Evolutionary conservation across 2,113 vertebrate species (phyloP).

Genomic region (Dicrurus megarhynchus): DNA sequence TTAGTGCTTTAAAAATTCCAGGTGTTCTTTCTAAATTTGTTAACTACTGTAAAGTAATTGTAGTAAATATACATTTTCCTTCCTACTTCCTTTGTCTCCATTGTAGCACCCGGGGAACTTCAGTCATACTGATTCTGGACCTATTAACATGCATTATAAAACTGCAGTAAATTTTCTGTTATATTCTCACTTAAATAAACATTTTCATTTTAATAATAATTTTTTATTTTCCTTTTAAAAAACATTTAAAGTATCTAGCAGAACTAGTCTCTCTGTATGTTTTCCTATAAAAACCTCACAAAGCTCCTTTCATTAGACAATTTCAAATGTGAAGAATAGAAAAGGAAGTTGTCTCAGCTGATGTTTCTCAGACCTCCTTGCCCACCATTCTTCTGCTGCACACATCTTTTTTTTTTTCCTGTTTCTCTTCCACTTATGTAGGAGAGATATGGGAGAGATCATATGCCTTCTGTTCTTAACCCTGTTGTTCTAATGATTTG

Average conservation of each 20-base stretch:
- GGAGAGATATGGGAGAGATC: background rate
- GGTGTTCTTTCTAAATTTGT: background rate
- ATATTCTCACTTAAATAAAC: conserved; percentile 46
- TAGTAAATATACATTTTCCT: background rate
- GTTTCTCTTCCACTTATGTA: background rate
- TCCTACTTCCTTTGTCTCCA: background rate
- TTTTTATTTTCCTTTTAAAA: background rate
- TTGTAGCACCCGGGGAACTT: conserved; percentile 30
- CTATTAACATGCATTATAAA: conserved; percentile 51
- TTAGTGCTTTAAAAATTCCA: background rate
- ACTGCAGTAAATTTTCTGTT: conserved; percentile 41
- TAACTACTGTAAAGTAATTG: background rate
- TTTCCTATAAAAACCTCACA: background rate
- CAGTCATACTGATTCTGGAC: conserved; percentile 25
- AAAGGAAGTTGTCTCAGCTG: background rate
- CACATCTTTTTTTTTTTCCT: too few species aligned
- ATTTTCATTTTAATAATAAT: conserved; percentile 8
- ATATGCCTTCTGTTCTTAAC: background rate
- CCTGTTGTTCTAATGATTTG: background rate
- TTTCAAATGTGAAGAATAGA: background rate
- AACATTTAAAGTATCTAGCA: background rate
- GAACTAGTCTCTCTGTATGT: background rate
- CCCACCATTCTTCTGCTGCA: background rate
- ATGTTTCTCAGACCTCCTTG: background rate
- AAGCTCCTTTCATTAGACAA: background rate